These are phyloP conservation scores for Sturnira hondurensis DNA, from an alignment of 2,113 vertebrate genomes.

Conservation along the genomic window DNA sequence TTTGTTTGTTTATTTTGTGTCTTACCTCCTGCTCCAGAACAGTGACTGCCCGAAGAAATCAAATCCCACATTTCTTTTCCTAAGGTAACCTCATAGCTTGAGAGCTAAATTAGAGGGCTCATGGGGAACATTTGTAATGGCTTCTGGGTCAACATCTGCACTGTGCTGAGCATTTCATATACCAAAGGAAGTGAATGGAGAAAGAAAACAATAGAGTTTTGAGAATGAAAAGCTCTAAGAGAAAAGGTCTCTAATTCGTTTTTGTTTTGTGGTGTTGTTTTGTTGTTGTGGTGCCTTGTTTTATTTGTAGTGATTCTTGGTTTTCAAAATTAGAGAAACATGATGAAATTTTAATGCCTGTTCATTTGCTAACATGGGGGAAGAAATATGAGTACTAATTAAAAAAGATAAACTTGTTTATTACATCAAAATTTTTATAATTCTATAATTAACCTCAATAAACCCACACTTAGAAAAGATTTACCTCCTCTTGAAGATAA, in stretches of 20 bases:
- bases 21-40: neutral
- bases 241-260: neutral
- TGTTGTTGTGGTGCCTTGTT: neutral
- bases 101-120: neutral
- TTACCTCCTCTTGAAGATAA: neutral
- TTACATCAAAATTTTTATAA: neutral
- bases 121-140: neutral
- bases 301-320: neutral
- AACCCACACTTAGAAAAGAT: conserved; percentile 3
- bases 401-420: conserved; percentile 4
- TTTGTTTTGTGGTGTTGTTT: neutral
- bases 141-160: neutral
- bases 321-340: conserved; percentile 22
- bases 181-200: neutral
- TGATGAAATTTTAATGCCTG: conserved; percentile 18
- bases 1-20: neutral
- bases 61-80: neutral
- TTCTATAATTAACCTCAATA: neutral
- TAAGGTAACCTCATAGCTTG: neutral
- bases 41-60: neutral
- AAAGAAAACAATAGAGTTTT: neutral
- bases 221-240: neutral
- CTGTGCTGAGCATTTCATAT: neutral
- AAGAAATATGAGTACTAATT: neutral
- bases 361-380: neutral